phyloP scores from a whole-genome alignment of 1,140 invertebrate species.

The Frieseomelitta varia region DNA sequence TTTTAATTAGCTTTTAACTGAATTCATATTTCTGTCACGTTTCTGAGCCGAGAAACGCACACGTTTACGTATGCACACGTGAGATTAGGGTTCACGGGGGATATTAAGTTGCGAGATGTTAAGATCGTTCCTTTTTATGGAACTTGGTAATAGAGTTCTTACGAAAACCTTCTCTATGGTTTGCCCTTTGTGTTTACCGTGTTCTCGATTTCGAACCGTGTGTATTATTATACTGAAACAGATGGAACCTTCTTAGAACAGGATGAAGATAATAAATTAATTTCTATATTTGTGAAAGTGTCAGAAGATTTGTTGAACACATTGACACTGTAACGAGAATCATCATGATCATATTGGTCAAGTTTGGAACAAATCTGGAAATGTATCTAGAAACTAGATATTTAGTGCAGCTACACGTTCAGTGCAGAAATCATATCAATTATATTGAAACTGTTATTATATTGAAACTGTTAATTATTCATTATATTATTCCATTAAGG shows the following conservation, averaged over 20 bases:
- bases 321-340: too few species aligned
- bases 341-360: too few species aligned
- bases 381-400: too few species aligned
- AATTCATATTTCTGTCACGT: slow-evolving; percentile 49
- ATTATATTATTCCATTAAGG: too few species aligned
- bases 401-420: too few species aligned
- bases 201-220: neutral
- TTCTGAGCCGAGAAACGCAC: neutral
- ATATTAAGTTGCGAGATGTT: neutral
- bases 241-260: neutral
- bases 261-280: neutral
- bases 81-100: slow-evolving; percentile 14
- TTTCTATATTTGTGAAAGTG: neutral
- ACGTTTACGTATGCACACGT: neutral
- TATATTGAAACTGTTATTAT: too few species aligned
- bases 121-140: slow-evolving; percentile 6
- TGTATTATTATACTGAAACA: neutral
- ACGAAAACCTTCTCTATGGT: neutral
- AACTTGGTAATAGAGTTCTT: neutral
- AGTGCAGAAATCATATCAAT: too few species aligned
- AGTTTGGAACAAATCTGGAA: too few species aligned
- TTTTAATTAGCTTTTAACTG: slow-evolving; percentile 50
- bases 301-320: too few species aligned
- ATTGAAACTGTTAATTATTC: too few species aligned
- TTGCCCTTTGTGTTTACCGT: neutral